Conservation (phyloP, 1,140 invertebrate genomes). For the Drosophila mauritiana region DNA sequence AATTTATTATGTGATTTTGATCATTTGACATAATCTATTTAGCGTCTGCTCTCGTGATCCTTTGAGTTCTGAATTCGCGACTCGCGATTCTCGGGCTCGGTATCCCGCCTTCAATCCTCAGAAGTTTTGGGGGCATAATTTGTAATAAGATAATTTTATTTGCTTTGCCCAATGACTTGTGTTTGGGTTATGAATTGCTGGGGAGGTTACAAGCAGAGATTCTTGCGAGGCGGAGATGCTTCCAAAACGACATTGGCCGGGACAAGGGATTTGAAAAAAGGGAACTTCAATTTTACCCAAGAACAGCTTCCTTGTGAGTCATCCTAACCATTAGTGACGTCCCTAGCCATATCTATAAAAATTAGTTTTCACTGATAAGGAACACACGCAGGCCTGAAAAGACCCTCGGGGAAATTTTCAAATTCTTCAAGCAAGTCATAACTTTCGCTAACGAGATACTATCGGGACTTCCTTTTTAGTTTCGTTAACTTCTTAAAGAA, state of each 20-base stretch:
- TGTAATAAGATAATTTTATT: constrained; percentile 84
- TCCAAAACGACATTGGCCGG: constrained; percentile 1
- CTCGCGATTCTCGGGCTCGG: not conserved
- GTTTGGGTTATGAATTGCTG: not conserved
- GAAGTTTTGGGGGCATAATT: constrained; percentile 71
- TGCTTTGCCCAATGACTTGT: constrained; percentile 72
- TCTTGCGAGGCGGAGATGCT: constrained; percentile 6
- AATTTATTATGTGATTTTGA: constrained; percentile 83
- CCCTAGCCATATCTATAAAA: constrained; percentile 12
- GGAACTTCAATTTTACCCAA: no score
- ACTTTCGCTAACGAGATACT: constrained; percentile 35
- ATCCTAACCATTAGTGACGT: constrained; percentile 29
- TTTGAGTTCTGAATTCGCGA: not conserved
- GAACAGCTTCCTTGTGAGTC: constrained; percentile 19
- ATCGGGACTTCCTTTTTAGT: constrained; percentile 10
- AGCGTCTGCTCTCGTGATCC: constrained; percentile 56
- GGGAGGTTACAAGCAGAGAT: not conserved
- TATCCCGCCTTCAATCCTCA: not conserved
- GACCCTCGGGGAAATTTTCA: not conserved
- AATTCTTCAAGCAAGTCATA: constrained; percentile 11
- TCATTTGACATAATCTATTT: constrained; percentile 84
- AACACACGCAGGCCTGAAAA: constrained; percentile 17
- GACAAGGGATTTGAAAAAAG: not conserved
- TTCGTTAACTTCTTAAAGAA: constrained; percentile 2
- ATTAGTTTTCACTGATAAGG: constrained; percentile 35